A percentile compares a stretch with the other conserved stretches of the same genome.
Evolutionary conservation across 1,140 invertebrate genomes (phyloP).

Genomic region (Lordiphosa collinella): DNA sequence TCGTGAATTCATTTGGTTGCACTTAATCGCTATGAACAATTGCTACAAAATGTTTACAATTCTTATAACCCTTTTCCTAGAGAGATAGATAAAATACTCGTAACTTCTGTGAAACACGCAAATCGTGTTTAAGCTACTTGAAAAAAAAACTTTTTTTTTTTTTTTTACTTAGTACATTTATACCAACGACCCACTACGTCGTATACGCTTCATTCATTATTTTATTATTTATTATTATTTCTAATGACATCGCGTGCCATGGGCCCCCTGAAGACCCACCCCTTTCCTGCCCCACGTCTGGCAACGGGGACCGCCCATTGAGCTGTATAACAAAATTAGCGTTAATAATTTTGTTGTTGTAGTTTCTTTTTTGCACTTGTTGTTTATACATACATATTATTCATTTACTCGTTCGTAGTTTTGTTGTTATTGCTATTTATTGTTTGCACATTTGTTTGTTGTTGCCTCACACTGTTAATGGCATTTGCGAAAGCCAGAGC

Average conservation of each 20-base stretch:
- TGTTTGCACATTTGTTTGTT: slow-evolving; percentile 14
- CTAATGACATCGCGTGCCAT: slow-evolving; percentile 56
- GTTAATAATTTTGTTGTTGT: slow-evolving; percentile 29
- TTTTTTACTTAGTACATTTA: neutral
- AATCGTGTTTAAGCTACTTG: neutral
- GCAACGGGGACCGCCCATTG: neutral
- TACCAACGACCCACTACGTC: slow-evolving; percentile 24
- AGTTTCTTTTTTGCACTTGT: neutral
- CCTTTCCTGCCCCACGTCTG: neutral
- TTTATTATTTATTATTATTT: slow-evolving; percentile 52
- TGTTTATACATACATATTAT: slow-evolving; percentile 10
- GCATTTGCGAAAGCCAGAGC: slow-evolving; percentile 31
- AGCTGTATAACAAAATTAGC: slow-evolving; percentile 20
- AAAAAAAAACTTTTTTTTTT: neutral
- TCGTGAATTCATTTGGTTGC: too few relatives aligned
- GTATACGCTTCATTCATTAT: slow-evolving; percentile 34
- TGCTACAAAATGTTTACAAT: too few relatives aligned
- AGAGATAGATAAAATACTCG: too few relatives aligned
- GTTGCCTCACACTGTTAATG: slow-evolving; percentile 35
- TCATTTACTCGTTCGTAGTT: slow-evolving; percentile 8
- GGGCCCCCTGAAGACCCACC: neutral
- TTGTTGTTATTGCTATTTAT: slow-evolving; percentile 14
- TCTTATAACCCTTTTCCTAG: too few relatives aligned
- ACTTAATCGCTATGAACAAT: too few relatives aligned
- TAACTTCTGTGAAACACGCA: neutral